phyloP scores from a whole-genome alignment of 2,113 vertebrate genomes.

The Poicephalus gulielmi region DNA sequence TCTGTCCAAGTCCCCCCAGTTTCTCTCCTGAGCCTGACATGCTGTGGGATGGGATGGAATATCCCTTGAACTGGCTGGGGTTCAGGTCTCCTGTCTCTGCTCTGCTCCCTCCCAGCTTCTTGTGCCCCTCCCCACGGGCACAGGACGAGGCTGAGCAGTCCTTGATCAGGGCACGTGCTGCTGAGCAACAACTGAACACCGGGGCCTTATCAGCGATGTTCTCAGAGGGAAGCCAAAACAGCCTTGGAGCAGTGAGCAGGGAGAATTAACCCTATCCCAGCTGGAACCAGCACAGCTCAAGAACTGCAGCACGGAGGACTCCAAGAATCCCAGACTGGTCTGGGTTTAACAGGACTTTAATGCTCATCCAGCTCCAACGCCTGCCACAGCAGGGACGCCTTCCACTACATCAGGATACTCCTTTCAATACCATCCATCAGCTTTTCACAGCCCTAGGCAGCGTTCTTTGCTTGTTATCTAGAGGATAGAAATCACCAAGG shows the following conservation, averaged over 20 bases:
- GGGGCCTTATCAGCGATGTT: neutral
- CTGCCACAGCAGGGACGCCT: neutral
- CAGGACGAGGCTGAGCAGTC: neutral
- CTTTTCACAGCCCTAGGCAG: neutral
- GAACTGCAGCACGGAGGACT: neutral
- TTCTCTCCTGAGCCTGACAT: neutral
- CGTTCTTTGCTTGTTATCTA: neutral
- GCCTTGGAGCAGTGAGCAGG: neutral
- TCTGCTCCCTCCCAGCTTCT: neutral
- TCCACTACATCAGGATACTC: neutral
- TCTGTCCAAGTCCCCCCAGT: neutral
- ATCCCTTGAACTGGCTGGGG: neutral
- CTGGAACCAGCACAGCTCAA: neutral
- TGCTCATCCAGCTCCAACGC: neutral
- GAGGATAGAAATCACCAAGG: no score
- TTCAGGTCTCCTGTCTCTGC: neutral
- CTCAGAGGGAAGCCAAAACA: no score
- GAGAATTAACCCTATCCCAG: neutral
- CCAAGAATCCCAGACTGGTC: neutral
- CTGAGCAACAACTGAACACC: neutral
- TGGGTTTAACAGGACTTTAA: neutral
- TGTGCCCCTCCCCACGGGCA: neutral
- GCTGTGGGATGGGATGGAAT: neutral
- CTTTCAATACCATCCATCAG: neutral
- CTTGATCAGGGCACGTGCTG: neutral